Base-by-base conservation (phyloP, 2,888 invertebrate species). In the Desoria tigrina region DNA sequence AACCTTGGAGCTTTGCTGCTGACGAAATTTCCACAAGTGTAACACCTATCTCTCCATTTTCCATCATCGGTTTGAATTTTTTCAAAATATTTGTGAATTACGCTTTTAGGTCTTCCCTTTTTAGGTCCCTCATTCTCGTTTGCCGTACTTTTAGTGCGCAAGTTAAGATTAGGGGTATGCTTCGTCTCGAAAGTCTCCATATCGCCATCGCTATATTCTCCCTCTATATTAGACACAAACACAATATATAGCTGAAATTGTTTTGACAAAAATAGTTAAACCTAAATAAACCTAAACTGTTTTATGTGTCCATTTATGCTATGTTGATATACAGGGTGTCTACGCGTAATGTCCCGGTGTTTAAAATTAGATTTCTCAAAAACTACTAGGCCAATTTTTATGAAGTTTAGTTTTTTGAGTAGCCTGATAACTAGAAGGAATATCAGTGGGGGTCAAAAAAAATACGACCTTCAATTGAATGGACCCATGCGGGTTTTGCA, bases 21-120 rank as follows among this genome's bases (percentile, higher is more conserved):
- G n/a, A 57, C 56, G 23, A 39, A 23, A n/a, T 57, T 37, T 3
- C 21, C 18, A 42, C 56, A 57, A 18, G 18, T 57, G 39, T 18
- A 42, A 42, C 56, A 57, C 27, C 28, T 54, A 9, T 26, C 21
- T 39, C 21, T 28, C 2, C 37, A 11, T 57, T 42, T 37, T 18
- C 56, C 42, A 42, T 57, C 42, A 2, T 16, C 14, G 16, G 9
- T n/a, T 14, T 28, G 6, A 42, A 42, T 18, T 14, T 57, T 28
- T 21, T 57, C 56, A 21, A 57, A 57, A 42, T 42, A 57, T 39
- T 39, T 42, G 56, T 57, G 42, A 37, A 57, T 57, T 18, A 32
- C 14, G 14, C 32, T 16, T n/a, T 57, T 57, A 21, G 42, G 56
- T 57, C 37, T 57, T 57, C 56, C 56, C 6, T 6, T 45, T 45